These are phyloP conservation scores for Asteroscopus sphinx DNA, from an alignment of 2,888 invertebrate genomes.

Conservation along the genomic window DNA sequence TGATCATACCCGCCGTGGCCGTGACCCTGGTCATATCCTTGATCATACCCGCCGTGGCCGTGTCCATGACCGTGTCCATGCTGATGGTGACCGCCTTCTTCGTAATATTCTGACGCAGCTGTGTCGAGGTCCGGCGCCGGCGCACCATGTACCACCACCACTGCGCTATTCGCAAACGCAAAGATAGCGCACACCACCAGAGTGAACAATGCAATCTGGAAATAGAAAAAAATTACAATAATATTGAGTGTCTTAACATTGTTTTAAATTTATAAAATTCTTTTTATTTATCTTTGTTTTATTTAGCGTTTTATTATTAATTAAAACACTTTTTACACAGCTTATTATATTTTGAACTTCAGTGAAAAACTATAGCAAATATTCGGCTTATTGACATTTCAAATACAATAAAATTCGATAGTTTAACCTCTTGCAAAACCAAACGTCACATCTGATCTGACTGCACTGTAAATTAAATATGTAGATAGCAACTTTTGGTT, in stretches of 20 bases:
- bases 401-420: no score
- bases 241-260: not conserved
- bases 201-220: conserved; percentile 35
- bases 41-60: not conserved
- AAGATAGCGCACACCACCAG: conserved; percentile 28
- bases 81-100: not conserved
- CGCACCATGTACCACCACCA: not conserved
- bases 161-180: not conserved
- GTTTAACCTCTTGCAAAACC: no score
- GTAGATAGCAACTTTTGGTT: no score
- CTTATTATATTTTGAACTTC: no score
- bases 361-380: no score
- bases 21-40: not conserved
- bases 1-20: not conserved
- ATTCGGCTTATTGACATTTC: no score
- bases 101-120: not conserved
- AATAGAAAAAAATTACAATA: conserved; percentile 3
- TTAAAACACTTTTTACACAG: no score
- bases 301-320: no score
- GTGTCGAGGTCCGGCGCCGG: conserved; percentile 5
- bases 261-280: no score
- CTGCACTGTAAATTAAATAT: no score
- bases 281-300: no score
- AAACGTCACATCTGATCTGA: no score
- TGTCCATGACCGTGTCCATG: not conserved